These are phyloP conservation scores for Drosophila longiperda DNA, from an alignment of 2,888 invertebrate species.

Conservation along the genomic window DNA sequence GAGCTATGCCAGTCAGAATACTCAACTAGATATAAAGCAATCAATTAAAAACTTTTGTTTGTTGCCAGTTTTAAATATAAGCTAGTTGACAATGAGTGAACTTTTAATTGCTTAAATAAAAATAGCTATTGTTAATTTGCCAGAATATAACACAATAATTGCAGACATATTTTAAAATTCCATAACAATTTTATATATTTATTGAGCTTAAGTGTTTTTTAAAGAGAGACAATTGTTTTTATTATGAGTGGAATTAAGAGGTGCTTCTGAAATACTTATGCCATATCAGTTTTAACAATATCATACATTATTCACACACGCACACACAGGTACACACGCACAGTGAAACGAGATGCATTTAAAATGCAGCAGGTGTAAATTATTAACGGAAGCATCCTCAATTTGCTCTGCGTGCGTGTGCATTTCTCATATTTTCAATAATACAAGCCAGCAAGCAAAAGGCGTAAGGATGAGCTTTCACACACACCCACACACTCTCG, in stretches of 20 bases:
- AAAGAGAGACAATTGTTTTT: background rate
- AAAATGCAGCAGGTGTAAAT: constrained; percentile 70
- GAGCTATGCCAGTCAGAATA: background rate
- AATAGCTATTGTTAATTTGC: background rate
- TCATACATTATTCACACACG: background rate
- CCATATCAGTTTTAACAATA: background rate
- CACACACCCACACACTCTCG: constrained; percentile 25
- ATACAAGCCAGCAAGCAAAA: constrained; percentile 21
- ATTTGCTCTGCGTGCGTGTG: constrained; percentile 62
- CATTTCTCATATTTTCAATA: constrained; percentile 67
- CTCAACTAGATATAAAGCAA: background rate
- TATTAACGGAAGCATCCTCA: constrained; percentile 35
- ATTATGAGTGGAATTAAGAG: background rate
- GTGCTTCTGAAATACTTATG: background rate
- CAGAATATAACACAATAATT: background rate
- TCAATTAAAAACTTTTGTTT: background rate
- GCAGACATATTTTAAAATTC: background rate
- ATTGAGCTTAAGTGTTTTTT: background rate
- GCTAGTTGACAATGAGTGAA: background rate
- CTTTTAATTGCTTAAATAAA: background rate
- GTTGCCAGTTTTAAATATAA: background rate
- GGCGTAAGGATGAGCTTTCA: constrained; percentile 10
- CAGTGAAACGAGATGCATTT: constrained; percentile 45
- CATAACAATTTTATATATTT: background rate
- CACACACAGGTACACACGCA: background rate